These are phyloP conservation scores for Ceratosolen solmsi DNA, from an alignment of 1,140 invertebrate genomes.

Conservation along the genomic window DNA sequence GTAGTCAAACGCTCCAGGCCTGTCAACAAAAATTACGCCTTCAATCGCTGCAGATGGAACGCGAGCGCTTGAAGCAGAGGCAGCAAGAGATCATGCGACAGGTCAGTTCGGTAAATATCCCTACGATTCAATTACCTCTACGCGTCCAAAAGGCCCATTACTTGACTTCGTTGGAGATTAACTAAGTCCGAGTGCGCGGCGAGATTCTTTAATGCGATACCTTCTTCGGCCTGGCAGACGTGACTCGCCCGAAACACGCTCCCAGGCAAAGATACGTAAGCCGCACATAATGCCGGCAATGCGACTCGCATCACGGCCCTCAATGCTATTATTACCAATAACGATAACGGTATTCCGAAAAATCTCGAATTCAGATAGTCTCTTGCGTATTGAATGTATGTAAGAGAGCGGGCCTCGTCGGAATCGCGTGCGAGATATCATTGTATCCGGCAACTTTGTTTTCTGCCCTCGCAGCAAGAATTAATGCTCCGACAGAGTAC, in stretches of 20 bases:
- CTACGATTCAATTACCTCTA: slow-evolving; percentile 29
- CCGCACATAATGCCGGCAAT: neutral
- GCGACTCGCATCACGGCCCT: neutral
- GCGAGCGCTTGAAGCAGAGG: slow-evolving; percentile 88
- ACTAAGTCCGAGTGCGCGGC: neutral
- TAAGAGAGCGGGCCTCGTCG: neutral
- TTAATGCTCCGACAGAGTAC: slow-evolving; percentile 80
- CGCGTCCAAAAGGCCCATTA: slow-evolving; percentile 43
- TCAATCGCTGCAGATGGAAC: slow-evolving; percentile 88
- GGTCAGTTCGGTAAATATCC: slow-evolving; percentile 71
- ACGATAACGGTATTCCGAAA: too few species aligned
- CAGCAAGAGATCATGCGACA: slow-evolving; percentile 91
- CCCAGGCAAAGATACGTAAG: too few species aligned
- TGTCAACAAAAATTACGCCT: slow-evolving; percentile 86
- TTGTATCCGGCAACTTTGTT: neutral
- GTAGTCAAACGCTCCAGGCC: slow-evolving; percentile 76
- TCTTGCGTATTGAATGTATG: neutral
- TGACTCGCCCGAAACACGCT: too few species aligned
- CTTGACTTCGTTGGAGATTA: slow-evolving; percentile 15
- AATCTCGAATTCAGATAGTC: neutral
- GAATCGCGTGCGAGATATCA: neutral
- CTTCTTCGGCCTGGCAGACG: too few species aligned
- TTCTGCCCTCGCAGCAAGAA: slow-evolving; percentile 76
- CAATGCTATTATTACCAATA: too few species aligned
- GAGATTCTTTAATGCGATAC: too few species aligned